Evolutionary conservation across 2,797 vertebrate species (phyloP).

Genomic region (Sylvia borin): DNA sequence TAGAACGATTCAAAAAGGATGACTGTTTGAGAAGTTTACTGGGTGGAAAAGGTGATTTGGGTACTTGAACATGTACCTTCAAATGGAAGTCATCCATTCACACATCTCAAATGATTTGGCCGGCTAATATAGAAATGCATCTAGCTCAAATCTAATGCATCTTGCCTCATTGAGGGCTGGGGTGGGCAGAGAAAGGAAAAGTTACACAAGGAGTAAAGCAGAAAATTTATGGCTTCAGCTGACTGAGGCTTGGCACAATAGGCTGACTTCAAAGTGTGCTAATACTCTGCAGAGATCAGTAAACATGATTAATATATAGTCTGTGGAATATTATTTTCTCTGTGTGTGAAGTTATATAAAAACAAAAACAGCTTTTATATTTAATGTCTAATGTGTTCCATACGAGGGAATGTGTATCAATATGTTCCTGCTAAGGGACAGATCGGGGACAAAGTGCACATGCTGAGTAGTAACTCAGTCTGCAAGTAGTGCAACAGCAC

Average conservation of each 20-base stretch:
- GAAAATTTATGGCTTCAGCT: constrained; percentile 45
- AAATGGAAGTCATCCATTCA: background rate
- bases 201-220: constrained; percentile 10
- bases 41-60: background rate
- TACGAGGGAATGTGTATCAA: background rate
- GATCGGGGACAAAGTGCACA: background rate
- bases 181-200: background rate
- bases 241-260: constrained; percentile 49
- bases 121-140: background rate
- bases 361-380: constrained; percentile 53
- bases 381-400: constrained; percentile 35
- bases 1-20: background rate
- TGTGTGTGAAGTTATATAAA: constrained; percentile 47
- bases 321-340: background rate
- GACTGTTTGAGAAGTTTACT: background rate
- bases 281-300: constrained; percentile 54
- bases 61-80: background rate
- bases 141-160: background rate
- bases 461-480: background rate
- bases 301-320: constrained; percentile 49
- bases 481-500: background rate
- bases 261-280: constrained; percentile 52
- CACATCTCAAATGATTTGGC: background rate
- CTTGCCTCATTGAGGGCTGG: background rate
- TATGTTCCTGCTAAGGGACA: constrained; percentile 22